phyloP scores from a whole-genome alignment of 2,888 invertebrate genomes.

The Tolmerus cingulatus region DNA sequence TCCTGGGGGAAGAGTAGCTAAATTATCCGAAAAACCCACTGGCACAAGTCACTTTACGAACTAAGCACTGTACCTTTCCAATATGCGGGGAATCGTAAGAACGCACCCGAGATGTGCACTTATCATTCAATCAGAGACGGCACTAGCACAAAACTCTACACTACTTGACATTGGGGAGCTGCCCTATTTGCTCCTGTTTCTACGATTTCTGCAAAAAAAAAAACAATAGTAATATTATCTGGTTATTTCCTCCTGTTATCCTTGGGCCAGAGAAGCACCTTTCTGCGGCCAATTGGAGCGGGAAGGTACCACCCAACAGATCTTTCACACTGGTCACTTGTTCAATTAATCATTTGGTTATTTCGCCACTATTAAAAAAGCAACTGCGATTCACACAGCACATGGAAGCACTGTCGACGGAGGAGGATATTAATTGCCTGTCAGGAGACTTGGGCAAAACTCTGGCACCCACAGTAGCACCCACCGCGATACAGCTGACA shows the following conservation, averaged over 20 bases:
- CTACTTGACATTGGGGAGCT: conserved; percentile 25
- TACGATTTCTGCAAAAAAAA: background rate
- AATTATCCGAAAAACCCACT: conserved; percentile 35
- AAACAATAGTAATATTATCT: background rate
- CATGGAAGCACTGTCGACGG: background rate
- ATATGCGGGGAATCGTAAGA: background rate
- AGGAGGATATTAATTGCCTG: background rate
- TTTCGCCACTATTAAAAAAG: background rate
- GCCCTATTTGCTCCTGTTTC: conserved; percentile 20
- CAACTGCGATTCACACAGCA: background rate
- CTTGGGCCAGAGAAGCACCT: background rate
- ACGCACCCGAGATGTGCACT: background rate
- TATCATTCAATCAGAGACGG: conserved; percentile 7
- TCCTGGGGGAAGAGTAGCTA: background rate
- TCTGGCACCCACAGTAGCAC: background rate
- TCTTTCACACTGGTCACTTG: background rate
- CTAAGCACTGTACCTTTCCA: background rate
- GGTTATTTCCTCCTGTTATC: background rate
- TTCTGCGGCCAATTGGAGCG: background rate
- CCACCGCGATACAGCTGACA: background rate
- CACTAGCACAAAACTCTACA: conserved; percentile 7
- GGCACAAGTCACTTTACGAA: background rate
- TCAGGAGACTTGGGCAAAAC: background rate
- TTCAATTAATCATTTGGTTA: background rate
- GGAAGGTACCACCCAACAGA: background rate